These are phyloP conservation scores for Hylaea fasciaria DNA, from an alignment of 2,888 invertebrate genomes.

Conservation along the genomic window DNA sequence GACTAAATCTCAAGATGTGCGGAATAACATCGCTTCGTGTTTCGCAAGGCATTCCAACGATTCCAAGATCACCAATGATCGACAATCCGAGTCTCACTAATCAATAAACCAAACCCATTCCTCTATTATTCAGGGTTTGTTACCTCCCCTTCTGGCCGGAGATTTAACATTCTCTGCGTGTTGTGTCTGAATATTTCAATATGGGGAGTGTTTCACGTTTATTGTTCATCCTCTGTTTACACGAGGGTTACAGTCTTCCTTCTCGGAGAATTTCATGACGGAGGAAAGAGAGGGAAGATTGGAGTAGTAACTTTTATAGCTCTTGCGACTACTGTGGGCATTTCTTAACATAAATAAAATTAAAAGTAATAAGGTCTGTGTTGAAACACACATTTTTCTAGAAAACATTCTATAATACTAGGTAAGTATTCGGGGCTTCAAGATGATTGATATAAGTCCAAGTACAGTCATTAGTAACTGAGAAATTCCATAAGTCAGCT, in stretches of 20 bases:
- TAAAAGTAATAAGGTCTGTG: no score
- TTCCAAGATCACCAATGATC: conserved; percentile 22
- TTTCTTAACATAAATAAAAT: no score
- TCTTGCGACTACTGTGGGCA: conserved; percentile 3
- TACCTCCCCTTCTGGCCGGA: conserved; percentile 22
- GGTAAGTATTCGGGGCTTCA: no score
- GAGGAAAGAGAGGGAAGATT: conserved; percentile 18
- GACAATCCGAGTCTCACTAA: conserved; percentile 28
- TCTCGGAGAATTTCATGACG: conserved; percentile 23
- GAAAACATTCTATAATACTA: no score
- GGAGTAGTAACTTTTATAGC: not conserved
- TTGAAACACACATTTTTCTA: no score
- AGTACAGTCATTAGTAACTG: no score
- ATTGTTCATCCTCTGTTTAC: conserved; percentile 14
- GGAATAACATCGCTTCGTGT: no score
- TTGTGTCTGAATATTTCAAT: conserved; percentile 39
- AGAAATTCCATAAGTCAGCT: no score
- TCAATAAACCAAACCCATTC: conserved; percentile 33
- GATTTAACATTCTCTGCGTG: conserved; percentile 34
- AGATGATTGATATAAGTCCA: no score
- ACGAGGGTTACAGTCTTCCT: conserved; percentile 15
- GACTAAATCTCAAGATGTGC: no score
- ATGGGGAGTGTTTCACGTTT: conserved; percentile 29
- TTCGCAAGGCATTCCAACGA: not conserved
- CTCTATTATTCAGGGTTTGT: conserved; percentile 34